These are phyloP conservation scores for Catalaphyllia jardinei DNA, from an alignment of 64 coral and sea anemone genomes.

Conservation along the genomic window DNA sequence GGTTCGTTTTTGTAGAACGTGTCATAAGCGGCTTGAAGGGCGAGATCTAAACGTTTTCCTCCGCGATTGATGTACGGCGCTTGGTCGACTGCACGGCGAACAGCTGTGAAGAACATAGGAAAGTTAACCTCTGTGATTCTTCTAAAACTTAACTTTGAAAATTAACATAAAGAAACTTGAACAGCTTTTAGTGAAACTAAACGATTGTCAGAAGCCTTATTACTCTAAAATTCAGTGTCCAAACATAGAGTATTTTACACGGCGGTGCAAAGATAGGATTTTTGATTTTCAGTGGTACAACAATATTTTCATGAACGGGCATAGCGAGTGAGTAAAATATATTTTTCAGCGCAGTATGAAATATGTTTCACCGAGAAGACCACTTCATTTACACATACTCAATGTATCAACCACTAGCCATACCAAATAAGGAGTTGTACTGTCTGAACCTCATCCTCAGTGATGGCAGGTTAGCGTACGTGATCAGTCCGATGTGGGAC, in stretches of 20 bases:
- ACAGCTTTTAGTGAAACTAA: too few relatives aligned
- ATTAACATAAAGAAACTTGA: too few relatives aligned
- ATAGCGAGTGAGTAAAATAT: too few relatives aligned
- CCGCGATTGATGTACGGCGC: constrained; percentile 54
- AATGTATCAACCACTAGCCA: neutral
- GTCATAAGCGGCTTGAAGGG: constrained; percentile 54
- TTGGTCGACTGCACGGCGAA: constrained; percentile 60
- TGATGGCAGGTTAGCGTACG: constrained; percentile 58
- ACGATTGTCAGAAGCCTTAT: too few relatives aligned
- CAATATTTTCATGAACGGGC: too few relatives aligned
- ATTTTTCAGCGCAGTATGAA: too few relatives aligned
- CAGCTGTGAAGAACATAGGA: constrained; percentile 14
- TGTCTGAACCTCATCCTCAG: constrained; percentile 56
- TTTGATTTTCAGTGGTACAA: too few relatives aligned
- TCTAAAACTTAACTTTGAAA: too few relatives aligned
- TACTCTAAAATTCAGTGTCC: too few relatives aligned
- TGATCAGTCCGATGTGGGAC: constrained; percentile 75
- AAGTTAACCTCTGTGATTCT: neutral
- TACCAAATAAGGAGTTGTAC: constrained; percentile 39
- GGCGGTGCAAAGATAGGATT: too few relatives aligned
- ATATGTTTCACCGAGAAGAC: too few relatives aligned
- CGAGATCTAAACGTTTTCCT: constrained; percentile 69
- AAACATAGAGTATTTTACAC: too few relatives aligned
- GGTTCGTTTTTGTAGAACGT: constrained; percentile 66
- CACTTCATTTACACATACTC: neutral